Percentiles rank a stretch among this genome's conserved stretches.
These are phyloP conservation scores for Timandra comae DNA, from an alignment of 2,888 invertebrate species.

Conservation along the genomic window DNA sequence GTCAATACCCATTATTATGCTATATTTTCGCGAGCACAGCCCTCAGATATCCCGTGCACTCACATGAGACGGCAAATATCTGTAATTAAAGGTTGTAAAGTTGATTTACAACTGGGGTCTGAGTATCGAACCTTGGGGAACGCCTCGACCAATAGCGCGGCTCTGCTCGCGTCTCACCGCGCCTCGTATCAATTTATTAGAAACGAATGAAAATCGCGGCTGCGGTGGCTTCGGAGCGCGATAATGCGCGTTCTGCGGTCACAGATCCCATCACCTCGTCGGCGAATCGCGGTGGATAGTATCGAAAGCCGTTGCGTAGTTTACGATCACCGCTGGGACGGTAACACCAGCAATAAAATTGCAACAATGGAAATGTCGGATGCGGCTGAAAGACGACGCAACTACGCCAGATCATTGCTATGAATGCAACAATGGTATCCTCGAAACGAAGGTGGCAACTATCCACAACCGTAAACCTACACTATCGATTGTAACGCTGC, in stretches of 20 bases:
- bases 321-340: slow-evolving; percentile 68
- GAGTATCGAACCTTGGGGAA: slow-evolving; percentile 63
- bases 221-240: slow-evolving; percentile 67
- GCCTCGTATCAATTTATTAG: slow-evolving; percentile 74
- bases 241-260: slow-evolving; percentile 67
- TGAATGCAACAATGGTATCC: slow-evolving; percentile 73
- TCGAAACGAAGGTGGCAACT: slow-evolving; percentile 68
- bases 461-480: slow-evolving; percentile 57
- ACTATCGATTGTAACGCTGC: slow-evolving; percentile 42
- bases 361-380: slow-evolving; percentile 74
- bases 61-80: slow-evolving; percentile 74
- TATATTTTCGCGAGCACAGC: slow-evolving; percentile 74
- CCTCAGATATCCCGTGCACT: slow-evolving; percentile 70
- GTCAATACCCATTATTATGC: slow-evolving; percentile 77
- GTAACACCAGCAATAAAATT: slow-evolving; percentile 74
- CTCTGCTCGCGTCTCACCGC: slow-evolving; percentile 41
- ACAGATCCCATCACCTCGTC: slow-evolving; percentile 58
- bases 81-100: slow-evolving; percentile 77
- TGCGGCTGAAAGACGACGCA: slow-evolving; percentile 68
- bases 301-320: slow-evolving; percentile 65
- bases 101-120: slow-evolving; percentile 72
- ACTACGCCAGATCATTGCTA: slow-evolving; percentile 66
- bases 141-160: slow-evolving; percentile 63
- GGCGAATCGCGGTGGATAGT: slow-evolving; percentile 55
- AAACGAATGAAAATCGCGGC: slow-evolving; percentile 70